phyloP scores from a whole-genome alignment of 1,140 invertebrate species.

The silkworm (Bombyx mori) region DNA sequence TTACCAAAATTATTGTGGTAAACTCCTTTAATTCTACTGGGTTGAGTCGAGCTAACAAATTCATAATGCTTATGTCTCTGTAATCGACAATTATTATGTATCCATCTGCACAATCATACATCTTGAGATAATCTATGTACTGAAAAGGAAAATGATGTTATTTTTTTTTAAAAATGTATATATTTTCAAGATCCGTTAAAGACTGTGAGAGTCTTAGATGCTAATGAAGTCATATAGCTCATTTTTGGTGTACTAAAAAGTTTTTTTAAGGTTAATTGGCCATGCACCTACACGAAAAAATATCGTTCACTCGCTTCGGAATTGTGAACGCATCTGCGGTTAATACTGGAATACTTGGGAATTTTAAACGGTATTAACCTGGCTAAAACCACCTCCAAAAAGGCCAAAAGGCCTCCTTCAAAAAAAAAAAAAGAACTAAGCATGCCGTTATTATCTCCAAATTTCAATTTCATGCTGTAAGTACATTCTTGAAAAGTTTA shows the following conservation, averaged over 20 bases:
- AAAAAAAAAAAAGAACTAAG: too few relatives aligned
- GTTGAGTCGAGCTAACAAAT: not conserved
- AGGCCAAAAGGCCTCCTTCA: too few relatives aligned
- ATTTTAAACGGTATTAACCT: too few relatives aligned
- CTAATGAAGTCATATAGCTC: not conserved
- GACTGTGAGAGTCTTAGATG: not conserved
- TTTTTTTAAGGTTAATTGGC: not conserved
- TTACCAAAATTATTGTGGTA: conserved; percentile 8
- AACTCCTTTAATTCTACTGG: conserved; percentile 8
- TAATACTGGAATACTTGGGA: too few relatives aligned
- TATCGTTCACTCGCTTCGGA: too few relatives aligned
- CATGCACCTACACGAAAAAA: not conserved
- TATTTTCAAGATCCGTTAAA: not conserved
- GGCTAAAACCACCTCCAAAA: too few relatives aligned
- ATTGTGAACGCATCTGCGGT: too few relatives aligned
- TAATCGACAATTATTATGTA: not conserved
- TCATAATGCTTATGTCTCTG: conserved; percentile 1
- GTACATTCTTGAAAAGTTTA: not conserved
- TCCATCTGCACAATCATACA: conserved; percentile 6
- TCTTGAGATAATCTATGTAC: conserved; percentile 10
- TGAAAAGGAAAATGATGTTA: conserved; percentile 5
- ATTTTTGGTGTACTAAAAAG: not conserved
- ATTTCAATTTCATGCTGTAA: not conserved
- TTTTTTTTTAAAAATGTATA: not conserved
- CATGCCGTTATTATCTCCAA: too few relatives aligned